phyloP scores from a whole-genome alignment of 2,888 invertebrate species.

The Serrognathus titanus region DNA sequence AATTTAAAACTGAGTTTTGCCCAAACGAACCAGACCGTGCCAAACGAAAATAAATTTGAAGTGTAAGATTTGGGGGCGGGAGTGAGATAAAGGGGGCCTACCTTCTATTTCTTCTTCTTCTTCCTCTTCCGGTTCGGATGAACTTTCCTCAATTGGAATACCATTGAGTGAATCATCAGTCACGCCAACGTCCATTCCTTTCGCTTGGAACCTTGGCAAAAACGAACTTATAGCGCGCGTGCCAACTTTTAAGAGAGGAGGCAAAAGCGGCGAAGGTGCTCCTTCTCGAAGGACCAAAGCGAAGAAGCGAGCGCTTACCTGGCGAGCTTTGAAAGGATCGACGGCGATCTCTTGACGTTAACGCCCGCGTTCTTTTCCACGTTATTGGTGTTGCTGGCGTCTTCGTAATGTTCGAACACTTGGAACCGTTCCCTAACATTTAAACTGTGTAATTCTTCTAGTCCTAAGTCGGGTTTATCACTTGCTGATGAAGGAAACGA shows the following conservation, averaged over 20 bases:
- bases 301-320: slow-evolving; percentile 55
- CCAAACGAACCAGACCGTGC: neutral
- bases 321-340: slow-evolving; percentile 76
- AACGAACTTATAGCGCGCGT: too few relatives aligned
- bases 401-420: slow-evolving; percentile 69
- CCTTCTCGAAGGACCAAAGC: too few relatives aligned
- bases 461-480: slow-evolving; percentile 79
- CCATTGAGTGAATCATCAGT: slow-evolving; percentile 74
- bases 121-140: slow-evolving; percentile 66
- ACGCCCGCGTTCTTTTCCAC: slow-evolving; percentile 52
- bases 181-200: slow-evolving; percentile 78
- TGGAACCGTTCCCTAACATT: slow-evolving; percentile 84
- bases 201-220: slow-evolving; percentile 66
- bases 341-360: slow-evolving; percentile 65
- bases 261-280: neutral
- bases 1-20: neutral
- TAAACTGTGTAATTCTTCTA: slow-evolving; percentile 75
- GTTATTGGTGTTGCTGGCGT: slow-evolving; percentile 45
- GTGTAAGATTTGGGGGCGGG: too few relatives aligned
- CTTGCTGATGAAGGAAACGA: slow-evolving; percentile 59
- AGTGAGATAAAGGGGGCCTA: neutral
- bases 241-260: neutral
- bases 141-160: slow-evolving; percentile 67
- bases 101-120: slow-evolving; percentile 42
- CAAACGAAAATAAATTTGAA: too few relatives aligned